Base-by-base conservation (phyloP, 1,140 invertebrate species). In the Whitmania pigra region DNA sequence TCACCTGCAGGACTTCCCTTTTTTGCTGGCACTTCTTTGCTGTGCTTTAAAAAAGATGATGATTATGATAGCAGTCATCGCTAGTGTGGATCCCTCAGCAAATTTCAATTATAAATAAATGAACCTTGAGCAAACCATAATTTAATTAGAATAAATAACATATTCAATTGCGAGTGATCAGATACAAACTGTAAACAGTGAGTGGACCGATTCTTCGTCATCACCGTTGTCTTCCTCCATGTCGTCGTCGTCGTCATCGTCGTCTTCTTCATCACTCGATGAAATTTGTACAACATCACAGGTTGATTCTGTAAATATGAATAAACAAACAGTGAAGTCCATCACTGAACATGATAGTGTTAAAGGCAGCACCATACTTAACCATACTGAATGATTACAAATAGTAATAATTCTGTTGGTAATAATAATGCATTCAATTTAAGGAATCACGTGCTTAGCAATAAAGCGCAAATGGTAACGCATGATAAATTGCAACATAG, bases 221-320 rank as follows among this genome's bases (percentile, higher is more conserved):
- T 63, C 57, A 63, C 15, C 57, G 11, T 17, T 13, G 11, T 63
- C 6, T 3, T 36, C 57, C 11, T 63, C 57, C 57, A 11, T 18
- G 3, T 6, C 15, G 29, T 63, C 57, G 22, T 63, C 57, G 1
- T 63, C 54, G 20, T 57, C 54, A n/a, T 57, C 57, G 29, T 63
- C 57, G 3, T 63, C 57, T 31, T 63, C 57, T 25, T 63, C 57
- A n/a, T 63, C 57, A 18, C 22, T 25, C 11, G 57, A 63, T 17
- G 57, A 63, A 7, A 63, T 63, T 63, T 63, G 57, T 13, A 63
- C 57, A 17, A 63, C 29, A 63, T 63, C 57, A 63, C 57, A 25
- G 57, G 22, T 6, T 22, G 57, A 63, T n/a, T 63, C 57, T 63
- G 11, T 17, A 20, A 25, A 25, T 13, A 25, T 31, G 1, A 63